Evolutionary conservation across 2,113 vertebrate genomes (phyloP).

Genomic region (Oceanites oceanicus): DNA sequence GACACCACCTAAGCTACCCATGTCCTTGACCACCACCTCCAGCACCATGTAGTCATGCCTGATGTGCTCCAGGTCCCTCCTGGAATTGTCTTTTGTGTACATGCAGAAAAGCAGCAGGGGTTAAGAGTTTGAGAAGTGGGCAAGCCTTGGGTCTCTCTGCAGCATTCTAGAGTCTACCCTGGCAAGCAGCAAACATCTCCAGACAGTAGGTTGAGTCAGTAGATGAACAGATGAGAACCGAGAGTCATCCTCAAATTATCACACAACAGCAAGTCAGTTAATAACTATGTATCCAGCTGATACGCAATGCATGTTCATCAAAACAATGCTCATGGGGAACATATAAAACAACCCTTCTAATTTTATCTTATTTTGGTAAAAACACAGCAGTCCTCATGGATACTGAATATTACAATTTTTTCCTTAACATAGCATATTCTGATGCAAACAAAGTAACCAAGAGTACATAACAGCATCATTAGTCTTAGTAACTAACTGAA

Average conservation of each 20-base stretch:
- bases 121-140: neutral
- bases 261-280: neutral
- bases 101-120: neutral
- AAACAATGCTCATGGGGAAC: neutral
- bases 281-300: neutral
- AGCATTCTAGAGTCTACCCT: neutral
- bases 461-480: neutral
- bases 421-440: neutral
- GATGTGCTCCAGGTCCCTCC: neutral
- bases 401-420: neutral
- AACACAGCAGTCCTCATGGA: neutral
- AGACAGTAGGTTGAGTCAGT: neutral
- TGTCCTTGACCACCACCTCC: neutral
- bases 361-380: neutral
- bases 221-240: neutral
- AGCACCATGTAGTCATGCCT: neutral
- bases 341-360: neutral
- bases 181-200: neutral
- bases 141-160: neutral
- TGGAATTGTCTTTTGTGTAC: neutral
- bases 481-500: neutral
- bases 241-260: neutral
- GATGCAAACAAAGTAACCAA: neutral
- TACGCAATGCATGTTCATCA: neutral
- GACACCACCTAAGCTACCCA: rapidly evolving